Percentiles rank a stretch among this genome's conserved stretches.
These are phyloP conservation scores for Camelus bactrianus DNA, from an alignment of 2,113 vertebrate species.

Conservation along the genomic window DNA sequence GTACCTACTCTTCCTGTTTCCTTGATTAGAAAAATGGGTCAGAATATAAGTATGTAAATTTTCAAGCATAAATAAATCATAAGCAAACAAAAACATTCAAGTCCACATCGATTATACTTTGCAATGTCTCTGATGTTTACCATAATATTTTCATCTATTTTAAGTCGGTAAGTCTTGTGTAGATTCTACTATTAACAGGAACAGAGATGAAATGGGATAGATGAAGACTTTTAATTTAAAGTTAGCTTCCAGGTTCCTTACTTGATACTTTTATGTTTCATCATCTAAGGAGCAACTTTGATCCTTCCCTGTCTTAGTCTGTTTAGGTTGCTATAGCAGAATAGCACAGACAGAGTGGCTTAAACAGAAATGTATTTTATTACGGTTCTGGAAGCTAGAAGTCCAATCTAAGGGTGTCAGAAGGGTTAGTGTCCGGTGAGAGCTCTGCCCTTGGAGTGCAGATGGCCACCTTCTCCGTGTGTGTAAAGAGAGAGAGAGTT, in stretches of 20 bases:
- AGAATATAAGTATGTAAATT: conserved; percentile 47
- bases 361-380: neutral
- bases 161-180: conserved; percentile 22
- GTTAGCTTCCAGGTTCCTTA: neutral
- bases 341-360: neutral
- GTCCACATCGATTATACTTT: neutral
- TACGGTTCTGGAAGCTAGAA: neutral
- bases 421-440: neutral
- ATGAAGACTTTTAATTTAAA: conserved; percentile 4
- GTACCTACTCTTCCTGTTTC: neutral
- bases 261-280: neutral
- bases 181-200: neutral
- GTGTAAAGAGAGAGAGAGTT: neutral
- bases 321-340: neutral
- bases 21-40: conserved; percentile 36
- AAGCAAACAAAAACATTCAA: conserved; percentile 40
- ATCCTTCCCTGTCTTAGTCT: neutral
- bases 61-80: conserved; percentile 56
- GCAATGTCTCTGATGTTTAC: neutral
- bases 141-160: conserved; percentile 50
- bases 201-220: neutral
- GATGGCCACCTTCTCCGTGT: neutral
- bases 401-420: neutral
- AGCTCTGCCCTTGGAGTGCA: neutral
- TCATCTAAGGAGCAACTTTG: neutral